Evolutionary conservation across 1,140 invertebrate genomes (phyloP).

Genomic region (Drosophila bifasciata): DNA sequence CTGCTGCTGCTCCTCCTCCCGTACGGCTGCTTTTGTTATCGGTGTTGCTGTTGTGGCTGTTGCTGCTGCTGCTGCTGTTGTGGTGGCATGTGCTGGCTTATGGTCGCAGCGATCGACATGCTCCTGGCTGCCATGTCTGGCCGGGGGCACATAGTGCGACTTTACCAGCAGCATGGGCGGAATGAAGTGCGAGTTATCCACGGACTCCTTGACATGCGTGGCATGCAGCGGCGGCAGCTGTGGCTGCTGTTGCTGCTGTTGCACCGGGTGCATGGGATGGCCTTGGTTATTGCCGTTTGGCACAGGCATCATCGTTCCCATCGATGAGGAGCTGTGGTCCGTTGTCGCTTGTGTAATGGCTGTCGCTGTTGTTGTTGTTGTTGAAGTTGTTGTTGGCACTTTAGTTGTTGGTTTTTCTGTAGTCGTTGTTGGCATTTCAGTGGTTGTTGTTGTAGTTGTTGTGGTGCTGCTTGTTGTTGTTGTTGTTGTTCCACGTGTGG

Average conservation of each 20-base stretch:
- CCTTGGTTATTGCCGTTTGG: conserved; percentile 9
- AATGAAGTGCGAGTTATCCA: conserved; percentile 82
- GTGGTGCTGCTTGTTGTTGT: background rate
- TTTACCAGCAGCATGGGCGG: conserved; percentile 83
- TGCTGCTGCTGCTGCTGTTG: conserved; percentile 12
- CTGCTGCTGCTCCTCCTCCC: conserved; percentile 14
- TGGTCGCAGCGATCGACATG: conserved; percentile 40
- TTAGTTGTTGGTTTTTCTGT: background rate
- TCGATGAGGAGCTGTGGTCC: background rate
- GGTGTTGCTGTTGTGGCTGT: conserved; percentile 12
- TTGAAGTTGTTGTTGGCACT: conserved; percentile 7
- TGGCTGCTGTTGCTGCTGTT: conserved; percentile 23
- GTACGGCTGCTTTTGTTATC: background rate
- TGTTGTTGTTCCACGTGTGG: conserved; percentile 4
- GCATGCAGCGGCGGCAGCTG: conserved; percentile 18
- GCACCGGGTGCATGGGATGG: conserved; percentile 33
- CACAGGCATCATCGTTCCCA: no score
- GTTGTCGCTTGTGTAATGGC: conserved; percentile 6
- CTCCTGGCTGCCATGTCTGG: conserved; percentile 60
- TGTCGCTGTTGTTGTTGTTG: background rate
- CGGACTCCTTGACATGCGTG: conserved; percentile 69
- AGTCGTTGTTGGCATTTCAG: background rate
- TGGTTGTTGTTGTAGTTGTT: background rate
- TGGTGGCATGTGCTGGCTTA: conserved; percentile 22
- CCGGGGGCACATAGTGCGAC: conserved; percentile 78